Evolutionary conservation across 2,888 invertebrate species (phyloP), one percentile per base, ranked within the genome.

Genomic region (Lypha dubia): DNA sequence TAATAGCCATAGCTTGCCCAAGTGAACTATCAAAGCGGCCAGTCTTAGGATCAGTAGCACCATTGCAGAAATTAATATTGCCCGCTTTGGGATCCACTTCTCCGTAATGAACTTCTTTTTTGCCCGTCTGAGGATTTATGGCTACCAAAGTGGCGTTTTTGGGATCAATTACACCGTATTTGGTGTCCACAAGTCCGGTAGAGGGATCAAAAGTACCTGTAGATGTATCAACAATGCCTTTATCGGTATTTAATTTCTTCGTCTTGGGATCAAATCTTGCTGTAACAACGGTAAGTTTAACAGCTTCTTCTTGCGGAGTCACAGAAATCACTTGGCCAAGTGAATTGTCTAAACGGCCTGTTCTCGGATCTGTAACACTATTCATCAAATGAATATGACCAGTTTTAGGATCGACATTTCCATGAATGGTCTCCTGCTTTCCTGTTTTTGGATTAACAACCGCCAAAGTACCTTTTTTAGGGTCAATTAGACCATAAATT

Each of bases 101-200:
- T 20, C 95, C 95, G 86, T 94, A 94, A 86, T 94, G 94, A 8
- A 93, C 92, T 84, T 94, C 94, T 86, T 93, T 94, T 86, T 95
- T 94, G 41, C 95, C 95, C 0, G 94, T 93, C 22, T 93, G 89
- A 5, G 94, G 94, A 86, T 95, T 95, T 35, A 94, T 93, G 0
- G 94, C 93, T 56, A 95, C 93, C 70, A 95, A 92, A 28, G 93
- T 94, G n/a, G 95, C 95, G 77, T 93, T 94, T 87, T 94, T 94
- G 0, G 95, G 95, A 91, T 95, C 95, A 84, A 95, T 93, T 3
- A 94, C 93, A 41, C 95, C 95, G 86, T 95, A 95, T 91, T 95
- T 95, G 4, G 95, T 95, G 91, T 93, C 93, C 0, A 91, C 92
- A 0, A 93, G 92, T 0, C 93, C 93, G 67, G 93, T 93, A 15